Conservation (phyloP, 1,140 invertebrate species). For the Callitettix versicolor region DNA sequence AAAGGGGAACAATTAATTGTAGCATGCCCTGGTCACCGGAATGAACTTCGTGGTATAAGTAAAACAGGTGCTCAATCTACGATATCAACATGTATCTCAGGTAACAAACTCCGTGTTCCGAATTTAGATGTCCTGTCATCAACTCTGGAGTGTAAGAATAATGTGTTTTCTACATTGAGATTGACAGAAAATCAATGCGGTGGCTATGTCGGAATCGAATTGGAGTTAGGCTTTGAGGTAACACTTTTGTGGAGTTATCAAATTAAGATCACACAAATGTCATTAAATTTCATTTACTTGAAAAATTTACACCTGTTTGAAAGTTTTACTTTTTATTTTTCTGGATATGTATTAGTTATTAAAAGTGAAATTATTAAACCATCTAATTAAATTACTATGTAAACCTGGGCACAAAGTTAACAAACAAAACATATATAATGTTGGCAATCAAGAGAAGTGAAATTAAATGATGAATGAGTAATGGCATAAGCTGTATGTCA, state of each 20-base stretch:
- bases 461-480: too few species aligned
- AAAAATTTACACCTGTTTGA: not conserved
- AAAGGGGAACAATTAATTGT: not conserved
- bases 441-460: too few species aligned
- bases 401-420: too few species aligned
- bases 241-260: too few species aligned
- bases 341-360: not conserved
- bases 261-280: too few species aligned
- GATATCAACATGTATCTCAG: constrained; percentile 1
- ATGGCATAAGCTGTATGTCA: too few species aligned
- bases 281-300: too few species aligned
- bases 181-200: constrained; percentile 1
- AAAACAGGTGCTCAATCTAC: not conserved
- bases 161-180: constrained; percentile 1
- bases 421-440: too few species aligned
- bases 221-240: constrained; percentile 6
- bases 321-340: not conserved
- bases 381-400: too few species aligned
- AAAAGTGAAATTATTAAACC: too few species aligned
- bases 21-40: not conserved
- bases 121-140: not conserved
- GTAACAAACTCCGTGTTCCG: not conserved
- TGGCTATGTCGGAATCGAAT: not conserved
- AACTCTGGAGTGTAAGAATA: constrained; percentile 2
- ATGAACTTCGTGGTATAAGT: constrained; percentile 4